phyloP scores from a whole-genome alignment of 1,140 invertebrate species.

The Palaemon carinicauda region DNA sequence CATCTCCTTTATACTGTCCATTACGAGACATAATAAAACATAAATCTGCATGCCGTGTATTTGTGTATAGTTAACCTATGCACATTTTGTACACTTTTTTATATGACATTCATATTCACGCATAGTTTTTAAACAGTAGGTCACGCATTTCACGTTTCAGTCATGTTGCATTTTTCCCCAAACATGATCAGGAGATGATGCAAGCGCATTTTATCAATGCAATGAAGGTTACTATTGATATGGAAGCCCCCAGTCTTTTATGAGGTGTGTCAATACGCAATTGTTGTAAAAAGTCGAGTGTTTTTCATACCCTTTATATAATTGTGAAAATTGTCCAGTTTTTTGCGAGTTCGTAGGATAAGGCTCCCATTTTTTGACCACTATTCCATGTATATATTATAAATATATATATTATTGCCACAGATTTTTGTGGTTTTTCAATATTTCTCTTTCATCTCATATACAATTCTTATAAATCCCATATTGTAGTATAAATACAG shows the following conservation, averaged over 20 bases:
- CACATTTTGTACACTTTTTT: too few species aligned
- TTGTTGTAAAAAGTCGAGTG: constrained; percentile 7
- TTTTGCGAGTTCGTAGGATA: constrained; percentile 47
- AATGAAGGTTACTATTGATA: constrained; percentile 14
- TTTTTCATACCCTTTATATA: constrained; percentile 54
- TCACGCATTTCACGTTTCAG: too few species aligned
- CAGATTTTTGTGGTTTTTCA: constrained; percentile 38
- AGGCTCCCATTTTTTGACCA: constrained; percentile 50
- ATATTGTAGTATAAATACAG: constrained; percentile 33
- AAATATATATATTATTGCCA: constrained; percentile 19
- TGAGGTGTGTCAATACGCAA: neutral
- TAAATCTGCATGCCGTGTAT: neutral
- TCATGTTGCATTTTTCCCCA: too few species aligned
- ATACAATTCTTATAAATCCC: constrained; percentile 30
- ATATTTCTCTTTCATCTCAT: constrained; percentile 40
- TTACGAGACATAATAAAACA: neutral
- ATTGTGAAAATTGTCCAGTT: constrained; percentile 52
- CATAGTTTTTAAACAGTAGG: too few species aligned
- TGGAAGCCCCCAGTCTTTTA: constrained; percentile 3
- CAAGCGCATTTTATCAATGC: neutral
- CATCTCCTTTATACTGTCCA: neutral
- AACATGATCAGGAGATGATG: too few species aligned
- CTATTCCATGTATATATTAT: constrained; percentile 29
- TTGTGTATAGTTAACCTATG: too few species aligned
- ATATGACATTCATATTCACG: too few species aligned